A percentile compares a stretch with the other conserved stretches of the same genome.
Conservation (phyloP, 2,113 vertebrate genomes). For the Motacilla tschutschensis region DNA sequence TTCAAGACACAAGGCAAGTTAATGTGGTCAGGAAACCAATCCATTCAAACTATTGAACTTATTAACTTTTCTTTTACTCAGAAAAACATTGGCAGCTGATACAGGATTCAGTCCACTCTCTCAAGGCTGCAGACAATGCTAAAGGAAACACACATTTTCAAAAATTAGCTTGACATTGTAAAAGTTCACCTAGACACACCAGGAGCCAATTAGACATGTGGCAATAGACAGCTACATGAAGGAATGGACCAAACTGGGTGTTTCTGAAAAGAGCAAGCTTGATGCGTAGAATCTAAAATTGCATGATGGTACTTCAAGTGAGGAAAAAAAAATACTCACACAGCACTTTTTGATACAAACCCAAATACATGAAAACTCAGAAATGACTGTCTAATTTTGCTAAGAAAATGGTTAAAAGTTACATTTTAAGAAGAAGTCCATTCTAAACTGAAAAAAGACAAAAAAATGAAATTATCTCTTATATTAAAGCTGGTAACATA, state of each 20-base stretch:
- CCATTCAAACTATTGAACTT: background rate
- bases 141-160: slow-evolving; percentile 11
- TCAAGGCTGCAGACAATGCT: background rate
- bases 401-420: background rate
- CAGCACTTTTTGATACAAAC: background rate
- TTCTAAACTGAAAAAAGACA: background rate
- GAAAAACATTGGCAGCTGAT: background rate
- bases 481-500: background rate
- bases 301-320: background rate
- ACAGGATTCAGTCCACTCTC: background rate
- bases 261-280: slow-evolving; percentile 51
- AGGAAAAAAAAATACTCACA: background rate
- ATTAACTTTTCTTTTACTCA: background rate
- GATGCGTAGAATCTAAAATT: background rate
- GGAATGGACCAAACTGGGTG: background rate
- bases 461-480: background rate
- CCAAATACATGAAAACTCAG: background rate
- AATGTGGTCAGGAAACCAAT: background rate
- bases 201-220: slow-evolving; percentile 33
- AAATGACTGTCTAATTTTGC: background rate
- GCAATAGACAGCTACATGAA: slow-evolving; percentile 33
- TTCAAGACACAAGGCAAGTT: background rate
- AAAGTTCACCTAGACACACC: slow-evolving; percentile 57
- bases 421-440: background rate
- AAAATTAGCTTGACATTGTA: slow-evolving; percentile 51